Evolutionary conservation across 2,888 invertebrate genomes (phyloP).

Genomic region (Dascillus cervinus): DNA sequence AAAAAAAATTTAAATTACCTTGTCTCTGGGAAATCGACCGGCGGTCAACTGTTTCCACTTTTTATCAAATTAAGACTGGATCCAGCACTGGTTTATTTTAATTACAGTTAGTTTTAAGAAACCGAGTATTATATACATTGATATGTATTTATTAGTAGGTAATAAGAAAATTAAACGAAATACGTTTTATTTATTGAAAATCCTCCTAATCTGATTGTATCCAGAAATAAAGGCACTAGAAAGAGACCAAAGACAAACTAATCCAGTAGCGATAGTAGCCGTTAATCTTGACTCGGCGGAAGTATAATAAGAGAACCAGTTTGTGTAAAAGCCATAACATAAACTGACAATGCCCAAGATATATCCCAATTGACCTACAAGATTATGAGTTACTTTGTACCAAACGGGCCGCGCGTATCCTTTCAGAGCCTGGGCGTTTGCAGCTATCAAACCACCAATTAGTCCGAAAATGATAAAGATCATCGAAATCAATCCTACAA

Average conservation of each 20-base stretch:
- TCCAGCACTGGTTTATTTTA: too few relatives aligned
- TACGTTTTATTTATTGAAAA: neutral
- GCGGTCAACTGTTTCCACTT: too few relatives aligned
- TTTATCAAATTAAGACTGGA: too few relatives aligned
- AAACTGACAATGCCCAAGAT: conserved; percentile 31
- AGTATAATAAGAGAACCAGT: conserved; percentile 29
- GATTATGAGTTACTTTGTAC: conserved; percentile 32
- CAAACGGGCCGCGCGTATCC: conserved; percentile 24
- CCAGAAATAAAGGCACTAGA: conserved; percentile 27
- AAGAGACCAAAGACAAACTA: conserved; percentile 29
- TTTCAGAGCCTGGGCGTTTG: conserved; percentile 24
- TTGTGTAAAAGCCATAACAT: conserved; percentile 29
- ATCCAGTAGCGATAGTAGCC: conserved; percentile 26
- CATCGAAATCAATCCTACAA: conserved; percentile 33
- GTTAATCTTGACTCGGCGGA: conserved; percentile 24
- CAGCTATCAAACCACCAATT: conserved; percentile 25
- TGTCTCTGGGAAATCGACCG: too few relatives aligned
- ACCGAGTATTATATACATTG: conserved; percentile 27
- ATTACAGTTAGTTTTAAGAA: conserved; percentile 21
- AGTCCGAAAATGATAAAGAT: conserved; percentile 27
- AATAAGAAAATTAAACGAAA: conserved; percentile 7
- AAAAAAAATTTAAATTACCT: too few relatives aligned
- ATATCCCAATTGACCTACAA: conserved; percentile 31
- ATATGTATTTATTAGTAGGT: conserved; percentile 31
- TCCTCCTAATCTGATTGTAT: conserved; percentile 23